These are phyloP conservation scores for Rhynchophorus ferrugineus DNA, from an alignment of 1,140 invertebrate species.

Conservation along the genomic window DNA sequence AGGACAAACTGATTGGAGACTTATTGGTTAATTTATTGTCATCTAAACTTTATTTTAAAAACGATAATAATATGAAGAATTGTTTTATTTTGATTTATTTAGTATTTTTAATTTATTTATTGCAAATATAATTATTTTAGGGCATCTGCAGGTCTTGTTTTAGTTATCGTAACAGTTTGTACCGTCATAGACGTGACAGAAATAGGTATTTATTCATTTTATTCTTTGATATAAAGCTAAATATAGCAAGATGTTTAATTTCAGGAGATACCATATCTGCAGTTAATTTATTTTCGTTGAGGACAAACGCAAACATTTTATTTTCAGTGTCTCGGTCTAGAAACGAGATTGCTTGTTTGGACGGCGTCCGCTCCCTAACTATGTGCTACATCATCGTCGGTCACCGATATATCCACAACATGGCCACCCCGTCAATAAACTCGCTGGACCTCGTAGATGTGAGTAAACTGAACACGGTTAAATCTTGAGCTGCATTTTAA, in stretches of 20 bases:
- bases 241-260: conserved; percentile 3
- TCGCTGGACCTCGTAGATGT: conserved; percentile 28
- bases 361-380: conserved; percentile 27
- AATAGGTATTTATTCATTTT: conserved; percentile 3
- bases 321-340: conserved; percentile 16
- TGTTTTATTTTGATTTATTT: too few relatives aligned
- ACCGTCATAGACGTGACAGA: conserved; percentile 14
- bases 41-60: too few relatives aligned
- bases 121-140: too few relatives aligned
- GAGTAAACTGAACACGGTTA: conserved; percentile 13
- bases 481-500: neutral
- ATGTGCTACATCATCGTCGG: conserved; percentile 26
- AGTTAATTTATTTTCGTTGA: conserved; percentile 23
- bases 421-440: conserved; percentile 28
- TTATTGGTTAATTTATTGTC: too few relatives aligned
- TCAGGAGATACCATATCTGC: conserved; percentile 3
- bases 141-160: conserved; percentile 10
- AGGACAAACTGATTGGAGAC: too few relatives aligned
- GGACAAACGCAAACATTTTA: conserved; percentile 20
- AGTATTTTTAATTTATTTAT: too few relatives aligned
- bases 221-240: neutral
- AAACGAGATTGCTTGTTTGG: conserved; percentile 27
- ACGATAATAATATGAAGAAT: too few relatives aligned
- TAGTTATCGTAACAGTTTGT: conserved; percentile 13
- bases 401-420: conserved; percentile 25